A percentile compares a stretch with the other conserved stretches of the same genome.
Evolutionary conservation across 2,888 invertebrate species (phyloP).

Genomic region (Plagiodera versicolora): DNA sequence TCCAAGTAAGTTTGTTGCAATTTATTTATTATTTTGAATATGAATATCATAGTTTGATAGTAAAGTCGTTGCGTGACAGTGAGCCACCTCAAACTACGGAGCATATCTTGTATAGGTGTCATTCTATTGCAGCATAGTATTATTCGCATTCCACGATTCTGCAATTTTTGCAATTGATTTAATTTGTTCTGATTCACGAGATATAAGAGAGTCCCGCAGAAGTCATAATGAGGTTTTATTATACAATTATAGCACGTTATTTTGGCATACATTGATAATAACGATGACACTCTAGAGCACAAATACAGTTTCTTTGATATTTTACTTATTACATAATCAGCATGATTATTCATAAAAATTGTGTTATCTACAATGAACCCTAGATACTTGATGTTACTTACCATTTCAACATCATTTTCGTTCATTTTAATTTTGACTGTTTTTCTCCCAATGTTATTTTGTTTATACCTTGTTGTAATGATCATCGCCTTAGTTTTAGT

Average conservation of each 20-base stretch:
- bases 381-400: slow-evolving; percentile 1
- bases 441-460: not conserved
- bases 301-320: not conserved
- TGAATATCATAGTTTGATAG: slow-evolving; percentile 5
- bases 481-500: not conserved
- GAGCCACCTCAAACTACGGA: slow-evolving; percentile 3
- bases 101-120: slow-evolving; percentile 8
- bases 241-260: not conserved
- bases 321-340: slow-evolving; percentile 4
- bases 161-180: slow-evolving; percentile 6
- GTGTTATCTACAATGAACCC: slow-evolving; percentile 7
- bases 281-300: not conserved
- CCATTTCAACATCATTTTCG: slow-evolving; percentile 6
- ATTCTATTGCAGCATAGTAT: slow-evolving; percentile 12
- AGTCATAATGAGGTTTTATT: slow-evolving; percentile 1
- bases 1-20: slow-evolving; percentile 7
- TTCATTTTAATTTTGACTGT: slow-evolving; percentile 3
- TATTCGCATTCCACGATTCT: slow-evolving; percentile 10
- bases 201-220: slow-evolving; percentile 5
- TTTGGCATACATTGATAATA: not conserved
- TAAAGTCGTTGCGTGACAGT: slow-evolving; percentile 6
- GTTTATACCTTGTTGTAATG: slow-evolving; percentile 1
- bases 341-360: slow-evolving; percentile 6
- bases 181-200: slow-evolving; percentile 6
- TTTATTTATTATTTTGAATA: slow-evolving; percentile 12